Evolutionary conservation across 2,113 vertebrate species (phyloP).

Genomic region (Stegostoma tigrinum): DNA sequence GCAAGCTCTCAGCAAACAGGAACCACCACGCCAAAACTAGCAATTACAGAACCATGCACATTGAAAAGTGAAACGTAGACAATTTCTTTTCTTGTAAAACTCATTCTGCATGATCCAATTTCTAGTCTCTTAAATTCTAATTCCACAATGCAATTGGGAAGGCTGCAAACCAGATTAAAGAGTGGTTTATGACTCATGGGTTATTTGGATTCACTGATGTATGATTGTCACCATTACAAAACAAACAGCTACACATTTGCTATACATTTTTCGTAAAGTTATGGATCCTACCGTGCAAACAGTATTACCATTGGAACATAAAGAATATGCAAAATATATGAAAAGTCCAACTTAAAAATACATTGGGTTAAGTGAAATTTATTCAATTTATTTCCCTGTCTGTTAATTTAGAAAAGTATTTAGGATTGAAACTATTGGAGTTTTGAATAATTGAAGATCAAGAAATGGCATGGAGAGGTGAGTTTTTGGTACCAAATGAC

Average conservation of each 20-base stretch:
- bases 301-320: not conserved
- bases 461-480: not conserved
- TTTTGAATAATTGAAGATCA: not conserved
- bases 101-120: not conserved
- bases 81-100: not conserved
- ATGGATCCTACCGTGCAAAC: not conserved
- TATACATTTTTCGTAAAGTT: not conserved
- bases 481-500: not conserved
- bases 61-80: not conserved
- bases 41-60: not conserved
- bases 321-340: not conserved
- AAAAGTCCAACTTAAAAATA: not conserved
- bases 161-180: not conserved
- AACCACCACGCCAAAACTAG: not conserved
- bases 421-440: not conserved
- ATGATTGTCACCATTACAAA: not conserved
- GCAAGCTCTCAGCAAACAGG: not conserved
- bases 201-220: not conserved
- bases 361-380: not conserved
- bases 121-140: constrained; percentile 14
- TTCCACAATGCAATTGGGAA: not conserved
- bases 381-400: not conserved
- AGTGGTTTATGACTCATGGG: not conserved
- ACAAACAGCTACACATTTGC: not conserved
- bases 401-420: not conserved